phyloP scores from a whole-genome alignment of 2,113 vertebrate genomes.

The Charina bottae region DNA sequence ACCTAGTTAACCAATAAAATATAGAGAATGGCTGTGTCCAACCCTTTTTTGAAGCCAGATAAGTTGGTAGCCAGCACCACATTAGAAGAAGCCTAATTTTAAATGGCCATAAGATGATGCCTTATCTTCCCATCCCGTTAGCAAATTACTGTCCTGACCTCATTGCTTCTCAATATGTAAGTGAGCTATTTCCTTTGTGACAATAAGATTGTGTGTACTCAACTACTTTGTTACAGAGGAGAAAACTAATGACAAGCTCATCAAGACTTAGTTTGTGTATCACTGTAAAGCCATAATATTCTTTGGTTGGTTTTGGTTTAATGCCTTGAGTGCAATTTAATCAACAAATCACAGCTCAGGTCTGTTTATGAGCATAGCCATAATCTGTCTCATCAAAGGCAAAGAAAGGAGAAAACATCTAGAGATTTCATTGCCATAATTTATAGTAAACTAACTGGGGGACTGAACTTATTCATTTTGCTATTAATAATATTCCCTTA shows the following conservation, averaged over 20 bases:
- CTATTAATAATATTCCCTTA: background rate
- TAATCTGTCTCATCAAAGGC: background rate
- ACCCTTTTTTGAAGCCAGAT: background rate
- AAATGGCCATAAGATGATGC: background rate
- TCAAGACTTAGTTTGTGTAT: background rate
- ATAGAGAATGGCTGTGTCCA: background rate
- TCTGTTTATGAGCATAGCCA: background rate
- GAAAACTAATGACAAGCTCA: background rate
- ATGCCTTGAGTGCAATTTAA: background rate
- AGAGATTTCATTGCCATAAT: background rate
- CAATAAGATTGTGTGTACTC: background rate
- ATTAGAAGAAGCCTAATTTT: background rate
- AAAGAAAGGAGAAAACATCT: background rate
- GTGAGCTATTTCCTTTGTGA: background rate
- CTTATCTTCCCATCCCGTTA: background rate
- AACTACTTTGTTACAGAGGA: background rate
- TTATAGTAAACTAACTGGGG: background rate
- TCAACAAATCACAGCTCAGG: background rate
- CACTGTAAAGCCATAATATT: background rate
- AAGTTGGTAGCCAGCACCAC: background rate
- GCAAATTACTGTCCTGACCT: background rate
- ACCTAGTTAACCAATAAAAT: background rate
- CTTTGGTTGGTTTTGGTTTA: background rate
- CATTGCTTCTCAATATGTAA: background rate
- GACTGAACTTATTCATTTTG: background rate